Base-by-base conservation (phyloP, 2,888 invertebrate genomes). In the Cancer borealis region DNA sequence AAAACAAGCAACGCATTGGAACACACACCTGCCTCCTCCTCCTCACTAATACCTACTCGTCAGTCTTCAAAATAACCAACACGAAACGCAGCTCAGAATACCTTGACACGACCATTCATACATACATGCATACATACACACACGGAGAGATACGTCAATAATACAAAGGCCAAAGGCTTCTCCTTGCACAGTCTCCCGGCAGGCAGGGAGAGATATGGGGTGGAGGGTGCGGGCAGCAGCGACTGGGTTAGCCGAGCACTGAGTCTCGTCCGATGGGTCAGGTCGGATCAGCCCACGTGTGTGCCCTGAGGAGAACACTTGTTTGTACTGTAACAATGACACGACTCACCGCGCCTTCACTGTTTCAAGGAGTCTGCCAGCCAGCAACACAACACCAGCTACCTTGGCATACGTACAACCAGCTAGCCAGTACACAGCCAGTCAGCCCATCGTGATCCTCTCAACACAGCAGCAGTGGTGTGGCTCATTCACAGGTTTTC, bases 291-390 rank as follows among this genome's bases (percentile, higher is more conserved):
- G 30, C 66, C 66, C 66, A 21, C n/a, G 66, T 66, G 66, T 66
- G 66, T 45, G 39, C 39, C 91, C 91, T 60, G 91, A 91, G 91
- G 91, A 91, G 60, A 91, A 91, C 60, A 91, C 60, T 91, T 39
- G 54, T 91, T 91, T 91, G 91, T 91, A 91, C 91, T 91, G 54
- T 91, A 91, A 60, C 46, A 91, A 91, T 39, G 47, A 60, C 54
- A 91, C 91, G 8, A 30, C 39, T n/a, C 45, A 30, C 66, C 21
- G 12, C 14, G 66, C n/a, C 66, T 66, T 21, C n/a, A 49, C 47
- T 49, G 54, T 17, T n/a, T 49, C 54, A n/a, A 89, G n/a, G 5
- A 54, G 89, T n/a, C 54, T 26, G n/a, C 47, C 47, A 47, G 54
- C 30, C 21, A 49, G 54, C 89, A 21, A 12, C 60, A 66, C 60